Conservation (phyloP, 2,888 invertebrate genomes). For the Leptopilina syphax region DNA sequence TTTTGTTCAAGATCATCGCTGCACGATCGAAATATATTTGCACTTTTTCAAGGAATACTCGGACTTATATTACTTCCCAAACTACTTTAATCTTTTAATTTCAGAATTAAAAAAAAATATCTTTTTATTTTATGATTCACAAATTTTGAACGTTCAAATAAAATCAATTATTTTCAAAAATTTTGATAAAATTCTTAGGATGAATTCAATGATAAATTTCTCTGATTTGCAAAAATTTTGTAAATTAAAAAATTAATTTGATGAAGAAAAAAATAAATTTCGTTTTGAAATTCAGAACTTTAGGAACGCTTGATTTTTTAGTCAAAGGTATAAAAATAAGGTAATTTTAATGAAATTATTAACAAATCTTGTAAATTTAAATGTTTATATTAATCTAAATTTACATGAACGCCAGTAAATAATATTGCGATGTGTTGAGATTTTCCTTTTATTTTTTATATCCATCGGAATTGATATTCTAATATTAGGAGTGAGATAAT, state of each 20-base stretch:
- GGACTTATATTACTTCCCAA: slow-evolving; percentile 17
- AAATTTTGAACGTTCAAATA: too few relatives aligned
- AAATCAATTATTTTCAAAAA: too few relatives aligned
- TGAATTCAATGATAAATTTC: too few relatives aligned
- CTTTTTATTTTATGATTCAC: too few relatives aligned
- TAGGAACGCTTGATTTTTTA: too few relatives aligned
- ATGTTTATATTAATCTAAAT: slow-evolving; percentile 31
- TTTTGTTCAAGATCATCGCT: slow-evolving; percentile 42
- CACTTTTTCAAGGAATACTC: slow-evolving; percentile 58
- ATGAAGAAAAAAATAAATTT: too few relatives aligned
- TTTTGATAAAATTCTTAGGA: too few relatives aligned
- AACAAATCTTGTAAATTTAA: background rate
- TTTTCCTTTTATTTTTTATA: slow-evolving; percentile 8
- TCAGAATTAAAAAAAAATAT: too few relatives aligned
- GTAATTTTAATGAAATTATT: background rate
- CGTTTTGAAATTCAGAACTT: too few relatives aligned
- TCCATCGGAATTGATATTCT: slow-evolving; percentile 11
- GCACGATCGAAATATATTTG: slow-evolving; percentile 61
- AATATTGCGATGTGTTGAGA: slow-evolving; percentile 9
- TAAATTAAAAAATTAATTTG: too few relatives aligned
- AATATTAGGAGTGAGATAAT: slow-evolving; percentile 14
- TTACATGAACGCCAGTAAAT: slow-evolving; percentile 34
- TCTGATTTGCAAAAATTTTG: background rate
- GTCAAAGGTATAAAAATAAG: too few relatives aligned
- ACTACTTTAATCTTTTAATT: background rate